Percentiles rank a stretch among this genome's conserved stretches.
These are phyloP conservation scores for Eidolon helvum DNA, from an alignment of 2,113 vertebrate species.

Conservation along the genomic window DNA sequence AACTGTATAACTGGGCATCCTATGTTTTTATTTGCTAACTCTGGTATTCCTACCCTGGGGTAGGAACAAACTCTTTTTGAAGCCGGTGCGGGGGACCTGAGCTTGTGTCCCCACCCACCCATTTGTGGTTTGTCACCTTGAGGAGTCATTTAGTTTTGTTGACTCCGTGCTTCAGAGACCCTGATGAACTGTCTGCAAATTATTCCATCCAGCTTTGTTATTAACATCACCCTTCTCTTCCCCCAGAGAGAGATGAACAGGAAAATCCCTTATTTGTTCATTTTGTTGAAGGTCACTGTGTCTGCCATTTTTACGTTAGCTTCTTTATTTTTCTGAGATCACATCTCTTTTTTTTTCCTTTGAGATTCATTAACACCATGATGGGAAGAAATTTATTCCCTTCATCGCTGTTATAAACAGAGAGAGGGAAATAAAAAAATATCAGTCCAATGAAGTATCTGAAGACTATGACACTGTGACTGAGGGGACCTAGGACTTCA, in stretches of 20 bases:
- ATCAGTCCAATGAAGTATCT: not conserved
- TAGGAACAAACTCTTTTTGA: not conserved
- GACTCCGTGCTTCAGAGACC: not conserved
- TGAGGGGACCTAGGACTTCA: not conserved
- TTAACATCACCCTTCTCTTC: not conserved
- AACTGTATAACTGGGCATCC: not conserved
- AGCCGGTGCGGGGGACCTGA: not conserved
- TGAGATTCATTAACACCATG: slow-evolving; percentile 28
- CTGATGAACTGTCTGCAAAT: not conserved
- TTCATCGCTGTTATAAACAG: not conserved
- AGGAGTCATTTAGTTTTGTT: not conserved
- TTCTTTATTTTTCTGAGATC: slow-evolving; percentile 50
- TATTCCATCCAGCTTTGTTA: not conserved
- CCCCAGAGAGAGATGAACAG: not conserved
- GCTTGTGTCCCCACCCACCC: not conserved
- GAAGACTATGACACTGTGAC: not conserved
- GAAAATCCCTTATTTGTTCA: slow-evolving; percentile 13
- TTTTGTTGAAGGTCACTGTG: slow-evolving; percentile 3
- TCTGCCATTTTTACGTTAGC: slow-evolving; percentile 15
- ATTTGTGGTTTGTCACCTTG: not conserved
- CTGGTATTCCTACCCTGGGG: not conserved
- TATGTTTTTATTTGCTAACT: not conserved
- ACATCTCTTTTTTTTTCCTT: not conserved
- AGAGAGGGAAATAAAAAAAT: not conserved
- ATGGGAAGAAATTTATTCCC: not conserved